Percentiles rank a stretch among this genome's conserved stretches.
phyloP scores from a whole-genome alignment of 2,797 vertebrate genomes.

The Bovichtus diacanthus region DNA sequence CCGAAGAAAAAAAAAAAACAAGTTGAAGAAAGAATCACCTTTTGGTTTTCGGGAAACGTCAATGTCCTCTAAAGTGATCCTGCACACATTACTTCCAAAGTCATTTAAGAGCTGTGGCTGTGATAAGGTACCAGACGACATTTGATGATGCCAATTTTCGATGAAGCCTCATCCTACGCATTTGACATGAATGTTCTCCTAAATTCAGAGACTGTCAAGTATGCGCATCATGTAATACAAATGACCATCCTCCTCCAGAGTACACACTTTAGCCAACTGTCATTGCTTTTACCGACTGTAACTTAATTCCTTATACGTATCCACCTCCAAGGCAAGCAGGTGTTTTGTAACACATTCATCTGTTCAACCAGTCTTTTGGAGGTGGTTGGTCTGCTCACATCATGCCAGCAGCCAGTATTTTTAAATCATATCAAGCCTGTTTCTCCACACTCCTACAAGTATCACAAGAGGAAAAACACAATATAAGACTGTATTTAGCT shows the following conservation, averaged over 20 bases:
- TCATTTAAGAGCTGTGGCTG: background rate
- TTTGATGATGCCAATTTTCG: slow-evolving; percentile 23
- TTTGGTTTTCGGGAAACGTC: slow-evolving; percentile 1
- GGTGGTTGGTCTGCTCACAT: slow-evolving; percentile 16
- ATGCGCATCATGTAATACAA: slow-evolving; percentile 6
- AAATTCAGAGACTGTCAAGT: slow-evolving; percentile 22
- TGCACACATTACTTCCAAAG: slow-evolving; percentile 6
- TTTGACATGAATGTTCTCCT: slow-evolving; percentile 18
- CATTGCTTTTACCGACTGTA: slow-evolving; percentile 9
- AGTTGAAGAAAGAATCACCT: background rate
- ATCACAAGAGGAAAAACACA: slow-evolving; percentile 2
- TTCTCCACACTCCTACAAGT: slow-evolving; percentile 30
- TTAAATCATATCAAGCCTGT: slow-evolving; percentile 40
- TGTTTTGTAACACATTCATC: slow-evolving; percentile 35
- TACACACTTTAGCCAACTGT: slow-evolving; percentile 16
- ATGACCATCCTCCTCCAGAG: slow-evolving; percentile 40
- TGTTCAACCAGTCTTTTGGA: slow-evolving; percentile 31
- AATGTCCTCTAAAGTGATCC: background rate
- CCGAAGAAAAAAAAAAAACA: background rate
- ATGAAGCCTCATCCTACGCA: slow-evolving; percentile 22
- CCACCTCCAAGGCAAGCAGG: slow-evolving; percentile 21
- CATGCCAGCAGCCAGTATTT: slow-evolving; percentile 27
- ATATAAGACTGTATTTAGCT: slow-evolving; percentile 22
- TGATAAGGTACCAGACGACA: slow-evolving; percentile 19
- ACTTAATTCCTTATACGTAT: slow-evolving; percentile 21